Conservation (phyloP, 2,888 invertebrate genomes). For the Coelopa pilipes region DNA sequence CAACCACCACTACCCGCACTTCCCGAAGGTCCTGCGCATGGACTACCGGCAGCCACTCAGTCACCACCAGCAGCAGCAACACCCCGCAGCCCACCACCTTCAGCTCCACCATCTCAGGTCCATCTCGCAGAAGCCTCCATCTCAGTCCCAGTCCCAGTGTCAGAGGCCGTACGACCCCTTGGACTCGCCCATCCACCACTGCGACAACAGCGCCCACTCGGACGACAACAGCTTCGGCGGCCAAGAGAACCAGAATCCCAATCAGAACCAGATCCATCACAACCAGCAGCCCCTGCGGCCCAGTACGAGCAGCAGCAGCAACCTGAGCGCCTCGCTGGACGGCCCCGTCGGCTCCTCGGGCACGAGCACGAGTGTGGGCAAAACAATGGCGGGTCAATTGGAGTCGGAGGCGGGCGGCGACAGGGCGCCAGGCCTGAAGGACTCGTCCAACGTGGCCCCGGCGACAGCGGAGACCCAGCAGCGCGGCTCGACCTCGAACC, state of each 20-base stretch:
- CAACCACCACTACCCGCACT: not conserved
- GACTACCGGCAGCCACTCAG: constrained; percentile 46
- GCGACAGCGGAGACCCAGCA: not conserved
- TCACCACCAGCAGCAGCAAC: constrained; percentile 47
- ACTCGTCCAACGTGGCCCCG: constrained; percentile 5
- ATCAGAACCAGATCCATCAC: constrained; percentile 42
- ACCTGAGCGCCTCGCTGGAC: constrained; percentile 47
- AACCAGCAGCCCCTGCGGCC: constrained; percentile 47
- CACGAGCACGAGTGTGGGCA: constrained; percentile 42
- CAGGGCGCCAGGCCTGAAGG: constrained; percentile 31
- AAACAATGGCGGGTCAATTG: constrained; percentile 35
- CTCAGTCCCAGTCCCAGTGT: constrained; percentile 42
- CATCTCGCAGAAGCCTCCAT: constrained; percentile 36
- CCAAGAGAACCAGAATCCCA: constrained; percentile 49
- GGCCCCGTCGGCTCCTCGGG: constrained; percentile 43
- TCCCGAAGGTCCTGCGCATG: constrained; percentile 45
- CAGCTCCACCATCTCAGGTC: constrained; percentile 45
- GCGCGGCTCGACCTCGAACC: constrained; percentile 32
- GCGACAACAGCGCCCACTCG: constrained; percentile 64
- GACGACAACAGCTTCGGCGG: constrained; percentile 60
- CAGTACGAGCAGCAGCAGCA: constrained; percentile 48
- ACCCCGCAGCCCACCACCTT: constrained; percentile 45
- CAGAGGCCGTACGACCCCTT: constrained; percentile 60
- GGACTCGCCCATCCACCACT: constrained; percentile 65
- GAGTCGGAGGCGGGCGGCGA: constrained; percentile 32